A percentile compares a stretch with the other conserved stretches of the same genome.
Evolutionary conservation across 2,888 invertebrate species (phyloP).

Genomic region (Perizoma flavofasciatum): DNA sequence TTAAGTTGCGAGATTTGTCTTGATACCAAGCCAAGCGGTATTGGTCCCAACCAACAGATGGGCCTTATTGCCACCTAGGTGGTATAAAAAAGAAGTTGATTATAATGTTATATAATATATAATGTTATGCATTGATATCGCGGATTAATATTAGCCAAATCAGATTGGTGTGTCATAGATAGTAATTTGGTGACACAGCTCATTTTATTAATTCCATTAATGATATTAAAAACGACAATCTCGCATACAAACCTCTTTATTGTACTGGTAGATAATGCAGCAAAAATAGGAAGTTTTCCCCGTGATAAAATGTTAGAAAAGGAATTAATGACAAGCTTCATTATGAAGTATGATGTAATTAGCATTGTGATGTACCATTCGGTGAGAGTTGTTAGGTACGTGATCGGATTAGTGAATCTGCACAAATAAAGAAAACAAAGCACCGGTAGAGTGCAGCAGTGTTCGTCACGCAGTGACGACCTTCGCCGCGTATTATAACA

Average conservation of each 20-base stretch:
- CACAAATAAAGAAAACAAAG: constrained; percentile 64
- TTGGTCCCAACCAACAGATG: no score
- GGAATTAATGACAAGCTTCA: constrained; percentile 66
- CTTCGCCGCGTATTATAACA: constrained; percentile 44
- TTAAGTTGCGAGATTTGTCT: no score
- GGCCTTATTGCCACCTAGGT: no score
- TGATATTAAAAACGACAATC: constrained; percentile 10
- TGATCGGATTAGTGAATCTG: constrained; percentile 46
- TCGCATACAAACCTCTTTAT: constrained; percentile 7
- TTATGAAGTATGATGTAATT: constrained; percentile 61
- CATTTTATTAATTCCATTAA: constrained; percentile 1
- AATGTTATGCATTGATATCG: no score
- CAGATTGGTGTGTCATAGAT: constrained; percentile 13
- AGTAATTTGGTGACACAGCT: constrained; percentile 8
- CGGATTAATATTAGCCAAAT: constrained; percentile 6
- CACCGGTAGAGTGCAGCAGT: constrained; percentile 51
- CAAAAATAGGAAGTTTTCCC: constrained; percentile 39
- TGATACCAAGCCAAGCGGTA: no score
- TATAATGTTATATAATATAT: no score
- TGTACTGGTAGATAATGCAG: constrained; percentile 16
- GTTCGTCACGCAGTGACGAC: constrained; percentile 38
- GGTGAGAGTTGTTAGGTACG: constrained; percentile 39
- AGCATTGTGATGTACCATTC: constrained; percentile 49
- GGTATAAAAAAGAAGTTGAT: no score
- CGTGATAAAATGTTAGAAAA: constrained; percentile 44